phyloP scores from a whole-genome alignment of 2,113 vertebrate genomes.

The Ornithorhynchus anatinus region DNA sequence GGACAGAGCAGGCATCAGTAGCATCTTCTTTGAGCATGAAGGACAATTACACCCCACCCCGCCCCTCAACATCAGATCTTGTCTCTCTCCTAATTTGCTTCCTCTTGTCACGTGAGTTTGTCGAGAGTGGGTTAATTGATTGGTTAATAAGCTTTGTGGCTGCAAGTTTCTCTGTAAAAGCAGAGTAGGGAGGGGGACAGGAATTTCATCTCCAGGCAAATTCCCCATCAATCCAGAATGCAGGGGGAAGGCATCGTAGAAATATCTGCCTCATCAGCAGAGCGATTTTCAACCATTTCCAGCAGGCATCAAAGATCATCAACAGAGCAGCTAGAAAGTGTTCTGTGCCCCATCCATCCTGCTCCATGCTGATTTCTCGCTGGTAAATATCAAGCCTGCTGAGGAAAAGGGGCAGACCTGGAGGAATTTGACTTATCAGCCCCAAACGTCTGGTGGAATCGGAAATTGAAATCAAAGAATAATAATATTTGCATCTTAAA shows the following conservation, averaged over 20 bases:
- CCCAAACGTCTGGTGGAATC: conserved; percentile 33
- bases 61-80: too few species aligned
- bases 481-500: conserved; percentile 54
- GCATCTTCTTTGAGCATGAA: too few species aligned
- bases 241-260: conserved; percentile 15
- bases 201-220: conserved; percentile 27
- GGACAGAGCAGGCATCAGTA: too few species aligned
- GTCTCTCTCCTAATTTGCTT: too few species aligned
- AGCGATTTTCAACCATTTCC: fast-evolving
- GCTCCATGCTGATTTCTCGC: conserved; percentile 11
- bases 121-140: too few species aligned
- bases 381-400: conserved; percentile 17
- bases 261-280: conserved; percentile 35
- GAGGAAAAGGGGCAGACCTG: conserved; percentile 41
- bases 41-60: too few species aligned
- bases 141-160: too few species aligned
- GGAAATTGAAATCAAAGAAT: conserved; percentile 44
- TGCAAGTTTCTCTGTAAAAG: too few species aligned
- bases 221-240: conserved; percentile 9
- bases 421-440: conserved; percentile 35
- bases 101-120: too few species aligned
- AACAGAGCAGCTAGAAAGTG: not conserved
- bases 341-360: not conserved
- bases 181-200: conserved; percentile 1
- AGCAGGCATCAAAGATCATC: too few species aligned